phyloP scores from a whole-genome alignment of 2,113 vertebrate genomes.

The Holacanthus passer region DNA sequence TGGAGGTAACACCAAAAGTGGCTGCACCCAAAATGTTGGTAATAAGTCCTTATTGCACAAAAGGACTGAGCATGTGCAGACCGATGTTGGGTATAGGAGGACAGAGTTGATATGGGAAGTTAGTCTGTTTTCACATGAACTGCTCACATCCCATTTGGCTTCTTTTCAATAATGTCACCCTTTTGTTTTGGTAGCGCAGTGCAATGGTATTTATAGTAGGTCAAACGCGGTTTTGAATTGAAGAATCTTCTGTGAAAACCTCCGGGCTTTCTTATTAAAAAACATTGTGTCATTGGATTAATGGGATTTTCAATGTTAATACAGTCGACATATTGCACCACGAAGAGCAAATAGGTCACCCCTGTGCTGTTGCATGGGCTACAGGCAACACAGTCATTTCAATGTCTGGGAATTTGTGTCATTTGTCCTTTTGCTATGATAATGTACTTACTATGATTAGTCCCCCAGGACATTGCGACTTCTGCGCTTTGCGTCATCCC shows the following conservation, averaged over 20 bases:
- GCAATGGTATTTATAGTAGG: background rate
- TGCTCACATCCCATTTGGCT: background rate
- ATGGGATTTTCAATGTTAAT: background rate
- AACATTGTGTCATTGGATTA: conserved; percentile 16
- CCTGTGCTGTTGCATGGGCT: conserved; percentile 8
- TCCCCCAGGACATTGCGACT: conserved; percentile 14
- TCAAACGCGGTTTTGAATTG: background rate
- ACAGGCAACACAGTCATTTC: conserved; percentile 35
- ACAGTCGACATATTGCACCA: background rate
- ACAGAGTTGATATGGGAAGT: background rate
- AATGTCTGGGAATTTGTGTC: conserved; percentile 26
- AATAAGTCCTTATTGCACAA: too few species aligned
- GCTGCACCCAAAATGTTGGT: too few species aligned
- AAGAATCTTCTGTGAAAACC: background rate
- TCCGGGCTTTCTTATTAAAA: background rate
- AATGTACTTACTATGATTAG: conserved; percentile 12
- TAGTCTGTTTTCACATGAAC: too few species aligned
- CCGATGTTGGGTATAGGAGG: too few species aligned
- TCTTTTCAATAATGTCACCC: background rate
- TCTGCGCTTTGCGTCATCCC: conserved; percentile 7
- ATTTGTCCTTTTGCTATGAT: conserved; percentile 42
- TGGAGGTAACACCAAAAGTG: background rate
- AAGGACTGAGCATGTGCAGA: too few species aligned
- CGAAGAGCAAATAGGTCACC: conserved; percentile 46
- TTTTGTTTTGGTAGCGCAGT: background rate